Evolutionary conservation across 2,113 vertebrate species (phyloP).

Genomic region (Clupea harengus): DNA sequence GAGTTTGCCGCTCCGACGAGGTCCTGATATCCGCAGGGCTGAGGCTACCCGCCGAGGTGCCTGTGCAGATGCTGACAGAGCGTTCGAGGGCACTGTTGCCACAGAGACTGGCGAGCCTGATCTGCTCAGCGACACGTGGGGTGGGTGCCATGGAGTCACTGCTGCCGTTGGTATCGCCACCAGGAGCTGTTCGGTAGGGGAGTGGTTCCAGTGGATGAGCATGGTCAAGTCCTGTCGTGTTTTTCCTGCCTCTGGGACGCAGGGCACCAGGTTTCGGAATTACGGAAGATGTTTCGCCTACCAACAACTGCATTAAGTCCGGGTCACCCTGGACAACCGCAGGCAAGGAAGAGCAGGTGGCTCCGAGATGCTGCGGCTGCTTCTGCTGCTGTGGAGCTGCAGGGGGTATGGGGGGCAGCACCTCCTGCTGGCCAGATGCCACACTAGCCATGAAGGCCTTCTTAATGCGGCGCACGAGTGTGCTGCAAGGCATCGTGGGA

Average conservation of each 20-base stretch:
- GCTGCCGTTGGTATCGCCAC: too few relatives aligned
- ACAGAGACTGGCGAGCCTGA: not conserved
- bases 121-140: not conserved
- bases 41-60: not conserved
- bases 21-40: not conserved
- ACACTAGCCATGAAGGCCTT: not conserved
- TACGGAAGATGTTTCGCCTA: not conserved
- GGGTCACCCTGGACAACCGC: not conserved
- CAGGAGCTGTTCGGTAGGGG: not conserved
- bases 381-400: not conserved
- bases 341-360: not conserved
- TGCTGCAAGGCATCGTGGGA: not conserved
- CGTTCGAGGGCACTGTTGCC: not conserved
- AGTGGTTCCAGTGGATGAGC: not conserved
- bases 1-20: not conserved
- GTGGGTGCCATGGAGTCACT: not conserved
- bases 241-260: not conserved
- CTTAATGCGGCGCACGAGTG: not conserved
- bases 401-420: constrained; percentile 1
- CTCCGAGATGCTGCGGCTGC: not conserved
- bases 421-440: not conserved
- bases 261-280: not conserved
- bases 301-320: not conserved
- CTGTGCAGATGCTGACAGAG: too few relatives aligned
- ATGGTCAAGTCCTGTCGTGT: not conserved